Percentiles rank a stretch among this genome's conserved stretches.
Conservation (phyloP, 2,113 vertebrate genomes). For the Dolichallabes microphthalmus region DNA sequence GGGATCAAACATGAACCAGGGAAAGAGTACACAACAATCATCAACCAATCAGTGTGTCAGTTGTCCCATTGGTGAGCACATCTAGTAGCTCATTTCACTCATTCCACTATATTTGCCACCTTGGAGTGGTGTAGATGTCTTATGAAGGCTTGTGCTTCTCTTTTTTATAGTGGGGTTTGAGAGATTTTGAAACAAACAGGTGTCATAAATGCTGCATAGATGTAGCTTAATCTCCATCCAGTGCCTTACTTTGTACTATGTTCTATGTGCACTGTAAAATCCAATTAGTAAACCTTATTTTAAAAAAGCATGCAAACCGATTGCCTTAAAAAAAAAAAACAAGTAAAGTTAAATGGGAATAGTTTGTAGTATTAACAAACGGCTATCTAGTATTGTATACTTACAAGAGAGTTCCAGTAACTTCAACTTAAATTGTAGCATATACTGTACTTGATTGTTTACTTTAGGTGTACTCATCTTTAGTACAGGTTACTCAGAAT, state of each 20-base stretch:
- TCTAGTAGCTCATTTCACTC: background rate
- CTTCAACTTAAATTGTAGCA: too few species aligned
- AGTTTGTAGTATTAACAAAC: too few species aligned
- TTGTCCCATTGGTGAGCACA: constrained; percentile 39
- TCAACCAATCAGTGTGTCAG: constrained; percentile 56
- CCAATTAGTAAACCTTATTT: too few species aligned
- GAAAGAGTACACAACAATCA: constrained; percentile 59
- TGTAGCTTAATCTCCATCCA: background rate
- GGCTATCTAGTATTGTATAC: too few species aligned
- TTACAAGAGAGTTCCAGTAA: too few species aligned
- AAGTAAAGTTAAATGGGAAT: too few species aligned
- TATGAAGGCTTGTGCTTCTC: background rate
- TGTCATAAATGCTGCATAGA: background rate
- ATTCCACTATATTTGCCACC: background rate
- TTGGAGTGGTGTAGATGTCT: background rate
- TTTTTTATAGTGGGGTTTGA: background rate
- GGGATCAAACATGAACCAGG: constrained; percentile 49
- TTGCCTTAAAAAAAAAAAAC: too few species aligned
- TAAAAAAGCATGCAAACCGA: too few species aligned
- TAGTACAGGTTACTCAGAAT: too few species aligned
- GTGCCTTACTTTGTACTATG: background rate
- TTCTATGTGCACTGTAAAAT: too few species aligned
- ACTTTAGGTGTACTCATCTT: too few species aligned
- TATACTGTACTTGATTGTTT: too few species aligned
- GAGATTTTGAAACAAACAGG: background rate